These are phyloP conservation scores for Picus viridis DNA, from an alignment of 2,797 vertebrate genomes.

Conservation along the genomic window DNA sequence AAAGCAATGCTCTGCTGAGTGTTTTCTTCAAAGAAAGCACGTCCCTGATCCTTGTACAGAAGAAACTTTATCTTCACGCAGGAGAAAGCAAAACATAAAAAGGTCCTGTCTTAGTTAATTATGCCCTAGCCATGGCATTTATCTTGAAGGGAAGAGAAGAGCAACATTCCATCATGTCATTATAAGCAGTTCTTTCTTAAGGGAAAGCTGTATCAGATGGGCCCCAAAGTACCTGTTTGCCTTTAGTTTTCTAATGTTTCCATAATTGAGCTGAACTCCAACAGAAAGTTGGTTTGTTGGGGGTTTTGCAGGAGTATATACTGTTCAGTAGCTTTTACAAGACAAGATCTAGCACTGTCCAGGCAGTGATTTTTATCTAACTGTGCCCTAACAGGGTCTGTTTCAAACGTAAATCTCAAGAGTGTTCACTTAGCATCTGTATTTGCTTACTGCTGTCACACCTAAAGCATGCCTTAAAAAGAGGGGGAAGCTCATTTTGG, in stretches of 20 bases:
- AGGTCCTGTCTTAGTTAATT: background rate
- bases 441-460: background rate
- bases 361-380: too few species aligned
- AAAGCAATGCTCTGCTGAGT: background rate
- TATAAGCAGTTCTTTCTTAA: background rate
- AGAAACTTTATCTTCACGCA: background rate
- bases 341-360: too few species aligned
- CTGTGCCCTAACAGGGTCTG: background rate
- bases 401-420: background rate
- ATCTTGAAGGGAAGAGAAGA: background rate
- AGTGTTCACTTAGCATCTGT: background rate
- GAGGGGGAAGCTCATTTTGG: background rate
- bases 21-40: background rate
- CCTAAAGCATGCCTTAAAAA: rapidly evolving
- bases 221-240: background rate
- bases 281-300: background rate
- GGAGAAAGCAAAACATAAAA: background rate
- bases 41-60: background rate
- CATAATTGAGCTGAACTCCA: background rate
- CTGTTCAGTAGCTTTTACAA: background rate
- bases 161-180: background rate
- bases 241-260: background rate
- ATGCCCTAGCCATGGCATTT: background rate
- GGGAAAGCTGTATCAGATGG: background rate
- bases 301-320: too few species aligned